Base-by-base conservation (phyloP, 2,113 vertebrate genomes). In the Tachycineta bicolor region DNA sequence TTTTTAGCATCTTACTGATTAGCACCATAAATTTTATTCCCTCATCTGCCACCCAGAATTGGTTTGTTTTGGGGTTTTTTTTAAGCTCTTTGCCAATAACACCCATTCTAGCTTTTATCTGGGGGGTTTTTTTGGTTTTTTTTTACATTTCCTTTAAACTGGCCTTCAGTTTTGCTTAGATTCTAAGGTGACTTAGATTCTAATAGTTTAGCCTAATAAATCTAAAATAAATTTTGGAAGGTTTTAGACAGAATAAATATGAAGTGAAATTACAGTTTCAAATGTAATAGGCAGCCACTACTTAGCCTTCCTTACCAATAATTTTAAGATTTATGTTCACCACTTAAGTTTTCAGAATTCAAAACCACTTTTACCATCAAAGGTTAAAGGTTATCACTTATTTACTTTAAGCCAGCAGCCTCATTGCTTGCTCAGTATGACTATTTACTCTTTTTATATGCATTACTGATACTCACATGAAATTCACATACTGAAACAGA, bases 391-490 rank as follows among this genome's bases (percentile, higher is more conserved):
- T 80, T 95, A 92, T 83, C 49, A 1, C 31, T 84, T 91, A 76
- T 52, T 93, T 96, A 86, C 62, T 70, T 95, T 78, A 78, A 87
- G 65, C 31, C 69, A 91, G 74, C 65, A 79, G 78, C 31, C 20
- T 88, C 63, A 69, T 49, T 2, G 5, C 46, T 88, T 93, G 28
- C 15, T n/a, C 37, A 24, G 23, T 56, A 37, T 37, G 37, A 37
- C 52, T 75, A 63, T 75, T 78, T 71, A 39, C 46, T 91, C 44
- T 73, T 65, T 77, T 76, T 62, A 60, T 56, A 77, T 33, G 43
- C 43, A 31, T 60, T 75, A 78, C 14, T 91, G 84, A 94, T 43
- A 68, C 11, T 87, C 56, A 82, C n/a, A 64, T 2, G 4, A 87
- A 71, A 84, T 21, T 64, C 68, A 59, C 89, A 79, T 5, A 79